Conservation (phyloP, 2,888 invertebrate genomes). For the Empis stercorea region DNA sequence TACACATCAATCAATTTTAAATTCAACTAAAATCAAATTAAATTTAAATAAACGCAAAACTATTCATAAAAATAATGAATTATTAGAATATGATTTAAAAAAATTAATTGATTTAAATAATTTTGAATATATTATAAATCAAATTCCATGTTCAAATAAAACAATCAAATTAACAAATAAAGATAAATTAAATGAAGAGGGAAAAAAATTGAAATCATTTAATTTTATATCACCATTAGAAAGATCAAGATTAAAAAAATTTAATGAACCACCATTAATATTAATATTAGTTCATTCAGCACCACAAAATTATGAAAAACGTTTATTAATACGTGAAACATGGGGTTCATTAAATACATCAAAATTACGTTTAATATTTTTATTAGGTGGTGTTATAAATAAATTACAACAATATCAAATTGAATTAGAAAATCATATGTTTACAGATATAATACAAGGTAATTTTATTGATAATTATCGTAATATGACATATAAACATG, state of each 20-base stretch:
- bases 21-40: too few relatives aligned
- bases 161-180: not conserved
- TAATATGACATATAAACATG: slow-evolving; percentile 75
- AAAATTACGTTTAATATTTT: slow-evolving; percentile 48
- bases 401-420: slow-evolving; percentile 30
- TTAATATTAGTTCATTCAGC: slow-evolving; percentile 57
- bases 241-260: too few relatives aligned
- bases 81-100: slow-evolving; percentile 25
- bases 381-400: slow-evolving; percentile 45
- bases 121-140: slow-evolving; percentile 49
- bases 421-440: slow-evolving; percentile 41
- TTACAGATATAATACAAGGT: slow-evolving; percentile 63
- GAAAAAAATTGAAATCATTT: too few relatives aligned
- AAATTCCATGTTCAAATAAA: slow-evolving; percentile 39
- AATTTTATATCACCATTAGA: too few relatives aligned
- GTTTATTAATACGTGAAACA: slow-evolving; percentile 55
- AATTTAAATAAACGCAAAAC: too few relatives aligned
- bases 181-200: slow-evolving; percentile 21
- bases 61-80: slow-evolving; percentile 10
- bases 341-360: slow-evolving; percentile 48
- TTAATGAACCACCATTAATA: slow-evolving; percentile 36
- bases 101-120: slow-evolving; percentile 44
- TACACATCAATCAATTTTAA: too few relatives aligned
- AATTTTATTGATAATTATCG: slow-evolving; percentile 63
- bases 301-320: slow-evolving; percentile 48